Evolutionary conservation across 2,113 vertebrate species (phyloP), one percentile per base, ranked within the genome.

Genomic region (Regulus satrapa): DNA sequence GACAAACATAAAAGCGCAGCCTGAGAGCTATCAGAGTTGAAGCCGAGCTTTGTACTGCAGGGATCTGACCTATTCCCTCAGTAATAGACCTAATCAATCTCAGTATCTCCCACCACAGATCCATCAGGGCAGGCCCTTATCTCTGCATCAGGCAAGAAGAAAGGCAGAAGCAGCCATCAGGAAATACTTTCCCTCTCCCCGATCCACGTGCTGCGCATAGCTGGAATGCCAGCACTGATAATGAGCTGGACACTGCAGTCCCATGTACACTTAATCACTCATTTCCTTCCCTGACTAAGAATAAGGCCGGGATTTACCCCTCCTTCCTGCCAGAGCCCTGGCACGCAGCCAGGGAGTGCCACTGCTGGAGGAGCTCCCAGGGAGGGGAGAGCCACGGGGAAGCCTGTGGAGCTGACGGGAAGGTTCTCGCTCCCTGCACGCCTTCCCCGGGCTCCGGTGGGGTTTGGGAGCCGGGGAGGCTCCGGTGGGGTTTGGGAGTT

Each of bases 191-290:
- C 58, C 67, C 86, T 82, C 66, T 76, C 83, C 67, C 85, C 55
- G 76, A 85, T 94, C 78, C 1, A 19, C 48, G 78, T 6, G 17
- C 88, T 87, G 87, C 9, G 83, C 95, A 96, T 96, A 94, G 95
- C 67, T 96, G 45, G 91, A 85, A 98, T 97, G 36, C 96, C 93
- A 92, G 66, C 72, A 20, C 91, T 71, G 93, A 96, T 96, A 94
- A 82, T 59, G 36, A 9, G 81, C 2, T 86, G 87, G 77, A 67
- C 95, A 69, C 94, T 96, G 14, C 83, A 95, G 93, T 32, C 86
- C 93, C 90, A 41, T 86, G 96, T 91, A 91, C 96, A 96, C 96
- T 96, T 96, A 96, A 97, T 97, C 96, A 97, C 92, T 92, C 97
- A 91, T 95, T 95, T 95, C 96, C 95, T 92, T 43, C 78, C 58